Conservation (phyloP, 2,113 vertebrate species). For the Mastomys natalensis region DNA sequence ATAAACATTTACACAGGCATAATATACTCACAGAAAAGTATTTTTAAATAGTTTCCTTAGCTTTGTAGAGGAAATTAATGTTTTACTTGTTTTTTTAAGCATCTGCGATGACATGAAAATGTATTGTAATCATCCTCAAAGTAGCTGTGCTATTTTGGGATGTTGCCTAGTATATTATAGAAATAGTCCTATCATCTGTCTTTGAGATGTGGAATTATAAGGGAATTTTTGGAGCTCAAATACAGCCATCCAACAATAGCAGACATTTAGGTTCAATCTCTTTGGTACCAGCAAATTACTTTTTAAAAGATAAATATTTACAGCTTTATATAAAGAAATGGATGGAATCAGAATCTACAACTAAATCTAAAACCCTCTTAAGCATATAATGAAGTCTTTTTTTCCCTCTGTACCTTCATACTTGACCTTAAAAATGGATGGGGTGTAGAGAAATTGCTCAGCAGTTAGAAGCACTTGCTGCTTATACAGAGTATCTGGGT, state of each 20-base stretch:
- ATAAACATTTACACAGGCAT: not conserved
- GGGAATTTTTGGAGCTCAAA: not conserved
- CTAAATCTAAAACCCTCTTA: not conserved
- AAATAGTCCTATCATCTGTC: slow-evolving; percentile 71
- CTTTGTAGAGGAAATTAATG: slow-evolving; percentile 51
- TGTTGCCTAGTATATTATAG: slow-evolving; percentile 74
- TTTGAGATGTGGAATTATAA: slow-evolving; percentile 65
- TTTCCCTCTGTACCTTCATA: not conserved
- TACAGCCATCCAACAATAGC: not conserved
- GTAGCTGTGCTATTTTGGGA: slow-evolving; percentile 73
- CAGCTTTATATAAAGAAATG: slow-evolving; percentile 38
- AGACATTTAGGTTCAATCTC: slow-evolving; percentile 40
- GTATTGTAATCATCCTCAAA: slow-evolving; percentile 79
- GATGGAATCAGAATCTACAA: not conserved
- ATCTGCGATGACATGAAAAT: slow-evolving; percentile 83
- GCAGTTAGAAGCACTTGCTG: not conserved
- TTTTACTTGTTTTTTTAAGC: slow-evolving; percentile 71
- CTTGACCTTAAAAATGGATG: not conserved
- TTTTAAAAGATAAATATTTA: not conserved
- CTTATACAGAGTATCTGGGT: not conserved
- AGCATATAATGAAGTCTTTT: not conserved
- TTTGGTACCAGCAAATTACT: slow-evolving; percentile 14
- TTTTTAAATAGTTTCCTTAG: slow-evolving; percentile 70
- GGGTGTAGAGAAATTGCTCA: not conserved
- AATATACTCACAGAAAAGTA: not conserved